Percentiles rank a stretch among this genome's conserved stretches.
These are phyloP conservation scores for Diabrotica undecimpunctata DNA, from an alignment of 1,140 invertebrate genomes.

Conservation along the genomic window DNA sequence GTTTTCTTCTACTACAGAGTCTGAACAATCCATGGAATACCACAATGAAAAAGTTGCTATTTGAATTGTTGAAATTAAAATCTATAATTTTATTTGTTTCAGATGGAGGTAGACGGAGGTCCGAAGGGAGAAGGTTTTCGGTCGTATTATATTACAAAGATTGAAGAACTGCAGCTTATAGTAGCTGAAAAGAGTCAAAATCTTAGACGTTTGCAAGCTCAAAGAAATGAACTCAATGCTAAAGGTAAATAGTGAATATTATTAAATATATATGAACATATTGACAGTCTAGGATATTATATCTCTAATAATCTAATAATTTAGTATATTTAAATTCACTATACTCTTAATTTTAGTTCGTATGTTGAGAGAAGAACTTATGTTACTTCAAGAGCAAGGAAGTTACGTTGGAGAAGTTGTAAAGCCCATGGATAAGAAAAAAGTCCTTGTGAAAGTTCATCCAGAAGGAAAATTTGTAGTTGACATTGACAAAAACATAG, in stretches of 20 bases:
- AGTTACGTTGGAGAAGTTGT: constrained; percentile 99
- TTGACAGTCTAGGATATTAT: too few species aligned
- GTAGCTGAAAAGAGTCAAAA: constrained; percentile 98
- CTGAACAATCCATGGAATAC: not conserved
- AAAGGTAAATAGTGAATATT: constrained; percentile 68
- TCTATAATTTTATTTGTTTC: constrained; percentile 37
- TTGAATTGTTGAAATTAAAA: not conserved
- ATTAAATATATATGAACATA: not conserved
- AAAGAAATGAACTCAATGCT: constrained; percentile 98
- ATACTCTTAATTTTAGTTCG: constrained; percentile 64
- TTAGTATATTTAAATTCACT: not conserved
- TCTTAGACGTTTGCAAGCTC: constrained; percentile 93
- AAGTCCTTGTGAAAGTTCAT: constrained; percentile 98
- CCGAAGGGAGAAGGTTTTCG: constrained; percentile 82
- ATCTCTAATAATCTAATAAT: too few species aligned
- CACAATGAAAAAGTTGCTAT: not conserved
- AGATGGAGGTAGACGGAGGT: constrained; percentile 85
- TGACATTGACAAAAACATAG: constrained; percentile 99
- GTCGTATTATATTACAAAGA: constrained; percentile 95
- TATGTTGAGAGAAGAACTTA: constrained; percentile 95
- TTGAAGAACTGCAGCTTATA: constrained; percentile 91
- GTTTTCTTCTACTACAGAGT: not conserved
- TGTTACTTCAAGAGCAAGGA: constrained; percentile 97
- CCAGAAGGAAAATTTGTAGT: constrained; percentile 99
- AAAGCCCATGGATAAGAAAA: constrained; percentile 99